Base-by-base conservation (phyloP, 35 echinoderm and acorn worm genomes). In the Holothuria glaberrima region DNA sequence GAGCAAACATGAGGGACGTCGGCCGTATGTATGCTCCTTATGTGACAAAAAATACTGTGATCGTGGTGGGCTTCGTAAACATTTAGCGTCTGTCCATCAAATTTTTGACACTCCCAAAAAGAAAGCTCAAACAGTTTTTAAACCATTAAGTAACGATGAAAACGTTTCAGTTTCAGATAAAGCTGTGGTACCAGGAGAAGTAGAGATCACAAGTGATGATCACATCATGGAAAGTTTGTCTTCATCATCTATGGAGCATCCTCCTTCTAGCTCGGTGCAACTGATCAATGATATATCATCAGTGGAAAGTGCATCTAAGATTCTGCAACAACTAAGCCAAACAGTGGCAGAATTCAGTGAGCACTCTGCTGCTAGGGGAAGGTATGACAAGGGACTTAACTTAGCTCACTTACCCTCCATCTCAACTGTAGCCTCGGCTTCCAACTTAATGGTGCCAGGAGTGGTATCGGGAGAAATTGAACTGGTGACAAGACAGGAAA, bases 31-130 rank as follows among this genome's bases (percentile, higher is more conserved):
- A 9, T 87, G 85, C 44, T 87, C 85, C 6, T 48, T 87, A 19
- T 87, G 85, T 50, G 85, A 87, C 35, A 87, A 87, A 59, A 67
- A 59, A 63, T 87, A 87, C 66, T 87, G 85, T 65, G 85, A 87
- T 70, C 34, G 85, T 22, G 85, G 85, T 16, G 85, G 85, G 31
- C 44, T 87, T n/a, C 61, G 85, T 48, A 87, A 87, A 21, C 85
- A 87, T n/a, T 50, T 87, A 27, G 85, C 85, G 21, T 67, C 85
- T 22, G 65, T 87, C 12, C 85, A 87, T 20, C 34, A 50, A 28
- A 87, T 87, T 46, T 71, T 48, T 67, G 85, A 87, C 30, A 35
- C 65, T 17, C 85, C 85, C 17, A 87, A 54, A 61, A 84, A 84
- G 80, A 61, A 84, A 56, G 28, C 50, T 54, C 50, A 54, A 54